Percentiles rank a stretch among this genome's conserved stretches.
phyloP scores from a whole-genome alignment of 2,113 vertebrate genomes.

The Procavia capensis region DNA sequence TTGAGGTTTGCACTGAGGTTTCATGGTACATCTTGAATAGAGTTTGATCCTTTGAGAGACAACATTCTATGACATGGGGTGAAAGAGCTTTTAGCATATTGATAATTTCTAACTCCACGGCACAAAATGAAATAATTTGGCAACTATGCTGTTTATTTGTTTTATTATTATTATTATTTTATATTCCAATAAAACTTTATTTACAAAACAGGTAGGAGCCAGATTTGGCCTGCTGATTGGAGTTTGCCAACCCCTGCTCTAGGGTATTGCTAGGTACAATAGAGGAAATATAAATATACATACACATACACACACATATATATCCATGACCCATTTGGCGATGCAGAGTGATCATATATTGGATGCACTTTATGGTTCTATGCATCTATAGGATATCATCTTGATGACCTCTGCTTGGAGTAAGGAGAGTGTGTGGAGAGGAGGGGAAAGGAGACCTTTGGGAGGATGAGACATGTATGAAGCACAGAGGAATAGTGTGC shows the following conservation, averaged over 20 bases:
- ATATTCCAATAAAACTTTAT: background rate
- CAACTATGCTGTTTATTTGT: background rate
- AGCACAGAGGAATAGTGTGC: too few relatives aligned
- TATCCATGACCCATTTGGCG: background rate
- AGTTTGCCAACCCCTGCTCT: background rate
- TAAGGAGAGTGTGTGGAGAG: too few relatives aligned
- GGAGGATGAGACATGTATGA: too few relatives aligned
- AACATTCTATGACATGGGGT: background rate
- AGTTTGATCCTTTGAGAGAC: conserved; percentile 20
- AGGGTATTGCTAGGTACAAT: background rate
- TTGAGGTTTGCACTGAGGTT: background rate
- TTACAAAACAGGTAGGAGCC: background rate
- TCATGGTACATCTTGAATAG: background rate
- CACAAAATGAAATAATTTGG: conserved; percentile 39
- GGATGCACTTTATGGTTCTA: too few relatives aligned
- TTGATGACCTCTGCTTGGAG: too few relatives aligned
- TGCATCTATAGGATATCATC: too few relatives aligned
- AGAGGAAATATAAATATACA: background rate
- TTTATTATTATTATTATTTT: too few relatives aligned
- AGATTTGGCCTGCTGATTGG: background rate
- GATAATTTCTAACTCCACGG: background rate
- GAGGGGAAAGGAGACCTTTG: too few relatives aligned
- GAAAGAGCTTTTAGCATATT: background rate
- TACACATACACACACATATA: background rate
- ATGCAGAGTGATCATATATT: too few relatives aligned